Evolutionary conservation across 2,113 vertebrate genomes (phyloP).

Genomic region (Geococcyx californianus): DNA sequence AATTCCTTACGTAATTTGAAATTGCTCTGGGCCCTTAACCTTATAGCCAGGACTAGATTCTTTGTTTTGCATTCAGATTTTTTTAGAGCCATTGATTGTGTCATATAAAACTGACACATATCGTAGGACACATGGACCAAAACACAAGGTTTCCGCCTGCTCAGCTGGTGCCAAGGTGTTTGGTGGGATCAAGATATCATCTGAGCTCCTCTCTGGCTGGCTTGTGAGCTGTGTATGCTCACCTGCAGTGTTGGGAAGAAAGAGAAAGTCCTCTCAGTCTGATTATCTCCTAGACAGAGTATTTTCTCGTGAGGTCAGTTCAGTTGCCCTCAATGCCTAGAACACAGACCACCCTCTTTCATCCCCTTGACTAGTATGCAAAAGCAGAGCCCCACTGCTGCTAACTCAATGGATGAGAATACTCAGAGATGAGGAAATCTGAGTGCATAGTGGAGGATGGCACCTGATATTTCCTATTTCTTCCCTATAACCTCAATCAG

Average conservation of each 20-base stretch:
- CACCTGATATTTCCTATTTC: neutral
- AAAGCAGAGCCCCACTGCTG: neutral
- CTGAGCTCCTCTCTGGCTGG: neutral
- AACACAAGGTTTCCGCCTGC: neutral
- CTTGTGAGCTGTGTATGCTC: neutral
- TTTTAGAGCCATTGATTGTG: neutral
- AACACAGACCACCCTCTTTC: neutral
- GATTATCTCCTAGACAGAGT: neutral
- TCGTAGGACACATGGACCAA: rapidly evolving
- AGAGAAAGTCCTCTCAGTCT: neutral
- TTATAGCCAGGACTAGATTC: neutral
- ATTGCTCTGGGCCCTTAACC: neutral
- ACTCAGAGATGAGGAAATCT: neutral
- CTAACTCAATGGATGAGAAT: neutral
- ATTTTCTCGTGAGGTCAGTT: neutral
- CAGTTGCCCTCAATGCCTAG: neutral
- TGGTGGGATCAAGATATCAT: neutral
- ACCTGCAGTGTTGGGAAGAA: neutral
- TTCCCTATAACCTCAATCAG: neutral
- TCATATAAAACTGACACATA: rapidly evolving
- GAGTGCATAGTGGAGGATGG: neutral
- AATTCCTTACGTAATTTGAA: neutral
- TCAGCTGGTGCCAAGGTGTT: neutral
- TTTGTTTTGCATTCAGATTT: neutral
- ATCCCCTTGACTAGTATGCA: neutral